Evolutionary conservation across 2,797 vertebrate species (phyloP).

Genomic region (Epinephelus coioides): DNA sequence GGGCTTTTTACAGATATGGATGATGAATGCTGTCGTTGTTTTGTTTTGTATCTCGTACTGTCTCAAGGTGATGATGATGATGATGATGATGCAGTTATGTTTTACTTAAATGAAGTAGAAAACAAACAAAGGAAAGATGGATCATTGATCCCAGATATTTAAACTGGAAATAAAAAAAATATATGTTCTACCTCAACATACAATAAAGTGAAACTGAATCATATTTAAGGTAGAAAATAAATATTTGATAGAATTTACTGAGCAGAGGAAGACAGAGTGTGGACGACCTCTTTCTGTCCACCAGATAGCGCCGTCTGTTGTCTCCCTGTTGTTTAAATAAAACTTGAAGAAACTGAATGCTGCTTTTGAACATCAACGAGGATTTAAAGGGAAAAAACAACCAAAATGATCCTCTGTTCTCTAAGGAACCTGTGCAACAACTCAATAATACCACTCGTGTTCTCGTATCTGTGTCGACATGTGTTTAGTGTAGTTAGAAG

Average conservation of each 20-base stretch:
- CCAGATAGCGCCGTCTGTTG: background rate
- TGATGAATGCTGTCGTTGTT: conserved; percentile 6
- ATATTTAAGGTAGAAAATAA: conserved; percentile 42
- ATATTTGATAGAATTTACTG: background rate
- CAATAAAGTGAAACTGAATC: background rate
- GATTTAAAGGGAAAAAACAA: conserved; percentile 15
- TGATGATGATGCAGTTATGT: background rate
- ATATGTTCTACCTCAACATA: conserved; percentile 64
- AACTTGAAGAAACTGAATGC: background rate
- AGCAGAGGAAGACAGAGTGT: background rate
- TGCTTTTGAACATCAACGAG: background rate
- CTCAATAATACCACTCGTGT: too few relatives aligned
- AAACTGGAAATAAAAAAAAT: conserved; percentile 8
- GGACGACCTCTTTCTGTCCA: background rate
- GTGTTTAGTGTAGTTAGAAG: too few relatives aligned
- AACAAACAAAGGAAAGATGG: conserved; percentile 23
- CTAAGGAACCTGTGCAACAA: background rate
- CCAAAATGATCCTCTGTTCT: background rate
- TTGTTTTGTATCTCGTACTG: conserved; percentile 26
- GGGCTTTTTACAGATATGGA: conserved; percentile 44
- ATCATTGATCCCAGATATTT: conserved; percentile 43
- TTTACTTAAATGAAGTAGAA: conserved; percentile 1
- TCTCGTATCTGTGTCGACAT: background rate
- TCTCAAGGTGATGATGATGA: background rate
- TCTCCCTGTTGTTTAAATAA: conserved; percentile 31